phyloP scores from a whole-genome alignment of 2,113 vertebrate genomes.

The Sus scrofa region DNA sequence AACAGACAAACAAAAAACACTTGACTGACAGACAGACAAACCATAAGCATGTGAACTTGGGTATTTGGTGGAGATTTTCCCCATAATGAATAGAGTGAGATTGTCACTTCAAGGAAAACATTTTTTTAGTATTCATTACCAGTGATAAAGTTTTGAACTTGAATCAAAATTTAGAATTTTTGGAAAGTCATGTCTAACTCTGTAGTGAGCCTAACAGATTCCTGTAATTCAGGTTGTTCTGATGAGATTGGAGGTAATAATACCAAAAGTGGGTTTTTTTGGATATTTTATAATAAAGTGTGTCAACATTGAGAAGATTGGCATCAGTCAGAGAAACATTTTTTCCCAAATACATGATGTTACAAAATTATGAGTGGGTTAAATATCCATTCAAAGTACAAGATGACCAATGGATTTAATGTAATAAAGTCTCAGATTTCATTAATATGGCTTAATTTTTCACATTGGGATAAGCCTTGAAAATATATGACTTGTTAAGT shows the following conservation, averaged over 20 bases:
- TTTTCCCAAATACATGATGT: not conserved
- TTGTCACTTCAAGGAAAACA: not conserved
- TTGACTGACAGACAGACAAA: not conserved
- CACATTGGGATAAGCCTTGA: not conserved
- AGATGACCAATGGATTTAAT: not conserved
- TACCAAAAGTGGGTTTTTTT: not conserved
- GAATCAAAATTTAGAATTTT: slow-evolving; percentile 1
- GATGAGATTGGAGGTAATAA: not conserved
- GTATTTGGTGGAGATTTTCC: not conserved
- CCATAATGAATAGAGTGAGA: not conserved
- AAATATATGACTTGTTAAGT: not conserved
- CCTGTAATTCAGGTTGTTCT: not conserved
- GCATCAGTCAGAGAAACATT: not conserved
- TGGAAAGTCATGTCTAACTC: not conserved
- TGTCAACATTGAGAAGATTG: not conserved
- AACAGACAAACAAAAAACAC: not conserved
- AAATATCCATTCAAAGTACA: not conserved
- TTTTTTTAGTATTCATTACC: not conserved
- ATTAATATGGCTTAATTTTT: not conserved
- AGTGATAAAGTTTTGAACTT: not conserved
- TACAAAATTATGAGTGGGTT: not conserved
- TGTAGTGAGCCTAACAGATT: not conserved
- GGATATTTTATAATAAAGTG: not conserved
- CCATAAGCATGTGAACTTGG: not conserved
- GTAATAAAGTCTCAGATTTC: not conserved